Percentiles rank a stretch among this genome's conserved stretches.
phyloP scores from a whole-genome alignment of 2,113 vertebrate species.

The Amblyornis subalaris region DNA sequence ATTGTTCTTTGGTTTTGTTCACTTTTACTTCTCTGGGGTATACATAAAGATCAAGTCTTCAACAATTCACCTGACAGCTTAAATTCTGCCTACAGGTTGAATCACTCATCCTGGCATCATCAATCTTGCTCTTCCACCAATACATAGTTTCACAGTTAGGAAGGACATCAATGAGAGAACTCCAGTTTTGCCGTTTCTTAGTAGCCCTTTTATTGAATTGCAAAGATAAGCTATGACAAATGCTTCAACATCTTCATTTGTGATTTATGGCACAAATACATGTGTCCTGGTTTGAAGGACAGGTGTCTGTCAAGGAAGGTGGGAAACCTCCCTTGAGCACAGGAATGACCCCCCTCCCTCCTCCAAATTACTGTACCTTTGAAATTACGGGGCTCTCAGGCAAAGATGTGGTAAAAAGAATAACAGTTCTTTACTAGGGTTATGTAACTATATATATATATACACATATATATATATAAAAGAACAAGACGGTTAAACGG shows the following conservation, averaged over 20 bases:
- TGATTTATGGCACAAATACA: background rate
- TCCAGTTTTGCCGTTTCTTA: background rate
- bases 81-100: background rate
- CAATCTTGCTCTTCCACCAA: background rate
- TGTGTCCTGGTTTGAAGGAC: too few species aligned
- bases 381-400: too few species aligned
- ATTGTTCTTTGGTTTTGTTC: background rate
- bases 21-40: background rate
- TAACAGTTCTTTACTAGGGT: too few species aligned
- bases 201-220: background rate
- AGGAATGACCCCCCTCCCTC: too few species aligned
- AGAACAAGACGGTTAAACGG: too few species aligned
- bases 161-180: background rate
- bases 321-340: too few species aligned
- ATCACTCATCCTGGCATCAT: background rate
- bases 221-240: background rate
- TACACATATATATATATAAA: too few species aligned
- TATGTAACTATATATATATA: too few species aligned
- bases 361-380: too few species aligned
- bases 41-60: background rate
- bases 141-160: background rate
- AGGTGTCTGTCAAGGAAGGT: too few species aligned
- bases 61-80: background rate
- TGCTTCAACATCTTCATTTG: background rate
- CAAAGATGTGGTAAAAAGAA: too few species aligned